phyloP scores from a whole-genome alignment of 2,888 invertebrate species.

The Crematogaster levior region DNA sequence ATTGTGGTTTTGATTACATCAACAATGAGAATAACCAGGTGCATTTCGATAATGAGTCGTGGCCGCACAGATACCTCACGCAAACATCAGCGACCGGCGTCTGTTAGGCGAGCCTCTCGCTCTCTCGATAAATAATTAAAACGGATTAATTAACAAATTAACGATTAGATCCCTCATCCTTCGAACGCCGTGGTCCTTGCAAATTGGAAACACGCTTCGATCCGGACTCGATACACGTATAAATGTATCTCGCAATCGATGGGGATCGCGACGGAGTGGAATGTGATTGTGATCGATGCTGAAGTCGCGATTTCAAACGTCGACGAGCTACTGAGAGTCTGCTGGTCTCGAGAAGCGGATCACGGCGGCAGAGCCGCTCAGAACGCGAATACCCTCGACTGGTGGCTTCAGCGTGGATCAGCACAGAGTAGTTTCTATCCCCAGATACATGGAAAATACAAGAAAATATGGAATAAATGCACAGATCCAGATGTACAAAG shows the following conservation, averaged over 20 bases:
- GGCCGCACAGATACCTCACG: not conserved
- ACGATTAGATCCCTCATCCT: too few relatives aligned
- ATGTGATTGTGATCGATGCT: conserved; percentile 11
- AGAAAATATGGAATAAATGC: not conserved
- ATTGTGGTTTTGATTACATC: conserved; percentile 17
- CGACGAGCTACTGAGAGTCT: conserved; percentile 59
- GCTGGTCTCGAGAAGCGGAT: conserved; percentile 40
- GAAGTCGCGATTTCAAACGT: conserved; percentile 56
- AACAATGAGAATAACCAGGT: not conserved
- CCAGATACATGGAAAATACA: not conserved
- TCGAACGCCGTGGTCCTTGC: too few relatives aligned
- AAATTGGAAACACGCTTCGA: not conserved
- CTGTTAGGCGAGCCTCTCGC: not conserved
- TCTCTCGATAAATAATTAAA: not conserved
- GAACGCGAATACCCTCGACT: conserved; percentile 14
- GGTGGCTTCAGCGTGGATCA: not conserved
- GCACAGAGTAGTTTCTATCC: not conserved
- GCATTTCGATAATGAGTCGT: too few relatives aligned
- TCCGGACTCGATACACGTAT: not conserved
- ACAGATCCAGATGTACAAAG: not conserved
- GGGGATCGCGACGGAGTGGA: not conserved
- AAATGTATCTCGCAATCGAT: conserved; percentile 2
- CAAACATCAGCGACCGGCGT: too few relatives aligned
- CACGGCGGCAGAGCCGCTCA: not conserved
- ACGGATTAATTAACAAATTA: not conserved